Evolutionary conservation across 1,140 invertebrate genomes (phyloP), one percentile per base, ranked within the genome.

Genomic region (Procambarus clarkii): DNA sequence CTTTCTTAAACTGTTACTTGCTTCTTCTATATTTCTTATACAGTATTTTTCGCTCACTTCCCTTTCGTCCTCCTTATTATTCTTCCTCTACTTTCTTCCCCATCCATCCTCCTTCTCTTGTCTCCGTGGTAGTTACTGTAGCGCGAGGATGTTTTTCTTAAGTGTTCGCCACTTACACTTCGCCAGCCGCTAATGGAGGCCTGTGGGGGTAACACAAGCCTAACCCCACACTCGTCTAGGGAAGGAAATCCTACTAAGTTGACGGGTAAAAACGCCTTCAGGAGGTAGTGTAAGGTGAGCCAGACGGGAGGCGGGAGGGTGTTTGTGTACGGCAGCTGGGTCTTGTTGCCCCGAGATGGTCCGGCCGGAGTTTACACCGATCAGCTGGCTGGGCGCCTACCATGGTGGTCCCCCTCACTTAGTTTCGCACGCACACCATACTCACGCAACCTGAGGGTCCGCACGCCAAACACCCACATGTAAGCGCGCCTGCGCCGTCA

Each of bases 161-260:
- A 91, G 79, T 79, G 74, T 64, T 79, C 54, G 89, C 89, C 89
- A 91, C 89, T 91, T 91, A 85, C 89, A 69, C 76, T 80, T 34
- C 46, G 58, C 76, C 89, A 84, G 64, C 76, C 64, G 58, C 89
- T 91, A 91, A 91, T 91, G 89, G 89, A 91, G 44, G 48, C 45
- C 46, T 45, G 50, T 60, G 82, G 89, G 74, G 45, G 89, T 79
- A 84, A 86, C 81, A 69, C 50, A 71, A 91, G 77, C 74, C 81
- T 84, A 85, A 71, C 44, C 82, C 82, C 74, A 58, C 60, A 34
- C 21, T 5, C 60, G n/a, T 50, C 46, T 88, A 88, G 79, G 24
- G 79, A n/a, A 82, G 78, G 48, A 50, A 88, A 58, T 88, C 87
- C 87, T 71, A 13, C 87, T 74, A 74, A 88, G 87, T 81, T 88